Base-by-base conservation (phyloP, 2,888 invertebrate species). In the Malacosoma neustria region DNA sequence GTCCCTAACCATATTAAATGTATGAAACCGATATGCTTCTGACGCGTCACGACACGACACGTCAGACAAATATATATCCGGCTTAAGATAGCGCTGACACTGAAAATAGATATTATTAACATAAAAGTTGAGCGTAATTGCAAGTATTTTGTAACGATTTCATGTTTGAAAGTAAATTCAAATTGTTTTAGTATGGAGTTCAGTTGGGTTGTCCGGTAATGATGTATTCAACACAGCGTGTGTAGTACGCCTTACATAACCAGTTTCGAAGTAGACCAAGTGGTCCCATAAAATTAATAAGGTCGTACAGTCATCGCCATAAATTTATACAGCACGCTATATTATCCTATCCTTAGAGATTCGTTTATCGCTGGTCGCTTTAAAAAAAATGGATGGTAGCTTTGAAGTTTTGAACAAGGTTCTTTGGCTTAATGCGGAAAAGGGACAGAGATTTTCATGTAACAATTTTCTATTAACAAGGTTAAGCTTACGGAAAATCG, bases 221-320 rank as follows among this genome's bases (percentile, higher is more conserved):
- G n/a, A n/a, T n/a, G n/a, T n/a, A n/a, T n/a, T n/a, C n/a, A n/a
- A n/a, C n/a, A n/a, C n/a, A 31, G n/a, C 5, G 31, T 31, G 31
- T 31, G n/a, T 11, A 12, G 11, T 6, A 31, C 31, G 12, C 22
- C 22, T 49, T 46, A 39, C 35, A 49, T 71, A 80, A 81, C 81
- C 67, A 59, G 80, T 81, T 76, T 52, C 49, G 43, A 69, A 66
- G 53, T 65, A 56, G 62, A 61, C 59, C 69, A 61, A 70, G 74
- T 61, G 68, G 72, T 62, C 61, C 64, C 66, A 79, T 79, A 75
- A 79, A 77, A 74, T 72, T 75, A 80, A 80, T 79, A 75, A 80
- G 76, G 72, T 72, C 72, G 66, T 60, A 59, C 57, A 60, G 59
- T 57, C 58, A 61, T 57, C 52, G 59, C 55, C 55, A 65, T 73